Base-by-base conservation (phyloP, 2,113 vertebrate genomes). In the Datnioides undecimradiatus region DNA sequence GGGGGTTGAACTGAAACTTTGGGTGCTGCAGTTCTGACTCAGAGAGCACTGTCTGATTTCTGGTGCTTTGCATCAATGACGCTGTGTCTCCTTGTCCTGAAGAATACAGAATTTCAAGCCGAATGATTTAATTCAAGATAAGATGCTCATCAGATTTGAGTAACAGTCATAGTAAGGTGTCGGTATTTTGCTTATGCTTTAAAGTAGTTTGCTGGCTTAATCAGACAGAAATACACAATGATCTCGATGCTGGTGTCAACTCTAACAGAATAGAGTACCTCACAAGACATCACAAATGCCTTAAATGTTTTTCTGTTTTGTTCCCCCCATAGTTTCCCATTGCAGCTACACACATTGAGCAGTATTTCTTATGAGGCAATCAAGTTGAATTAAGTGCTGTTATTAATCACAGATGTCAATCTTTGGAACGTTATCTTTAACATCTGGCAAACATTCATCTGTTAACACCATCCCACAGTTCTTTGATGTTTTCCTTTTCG, bases 361-460 rank as follows among this genome's bases (percentile, higher is more conserved):
- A 11, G 6, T 25, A 1, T 43, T 43, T 41, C 66, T 16, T 48
- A 0, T 25, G 43, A 78, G 40, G 45, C 7, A 17, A 10, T 36
- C 31, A 46, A 4, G 27, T 36, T 68, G 21, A 58, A 66, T 76
- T 29, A 59, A 73, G 33, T 4, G 17, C 41, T 3, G 1, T 73
- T 64, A 78, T 87, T 76, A 57, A 76, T 66, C 49, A 70, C 82
- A 89, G 72, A 87, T 89, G 88, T 80, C 4, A 10, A 46, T 75
- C 27, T 8, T 41, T 45, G 33, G 45, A 23, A 8, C 27, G 34
- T 70, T 14, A 27, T 74, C 51, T 31, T 29, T 14, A 34, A 62
- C 88, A 91, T 86, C 72, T 91, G 90, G 78, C 17, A 31, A 67
- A 36, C 88, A 88, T 69, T 25, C 80, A 86, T 19, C 68, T 75